Conservation (phyloP, 1,140 invertebrate genomes). For the Fopius arisanus region DNA sequence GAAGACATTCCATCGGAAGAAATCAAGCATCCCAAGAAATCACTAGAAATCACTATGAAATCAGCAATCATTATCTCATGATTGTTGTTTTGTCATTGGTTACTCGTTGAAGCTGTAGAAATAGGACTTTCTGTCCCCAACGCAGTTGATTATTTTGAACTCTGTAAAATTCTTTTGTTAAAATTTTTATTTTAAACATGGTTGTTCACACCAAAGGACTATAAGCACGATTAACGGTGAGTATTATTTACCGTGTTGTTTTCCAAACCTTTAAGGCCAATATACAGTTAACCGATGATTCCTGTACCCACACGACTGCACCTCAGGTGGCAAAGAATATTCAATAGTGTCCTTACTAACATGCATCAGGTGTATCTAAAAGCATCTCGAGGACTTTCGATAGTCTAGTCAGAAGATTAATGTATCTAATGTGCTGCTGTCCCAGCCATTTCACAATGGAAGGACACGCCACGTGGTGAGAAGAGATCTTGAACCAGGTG, state of each 20-base stretch:
- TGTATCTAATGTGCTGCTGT: neutral
- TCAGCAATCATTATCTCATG: too few species aligned
- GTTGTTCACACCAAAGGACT: slow-evolving; percentile 5
- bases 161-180: neutral
- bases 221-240: slow-evolving; percentile 24
- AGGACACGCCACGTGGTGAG: too few species aligned
- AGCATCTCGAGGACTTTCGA: neutral
- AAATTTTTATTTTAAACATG: neutral
- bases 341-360: neutral
- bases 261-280: slow-evolving; percentile 23
- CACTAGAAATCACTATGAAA: too few species aligned
- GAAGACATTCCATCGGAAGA: too few species aligned
- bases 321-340: slow-evolving; percentile 12
- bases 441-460: too few species aligned
- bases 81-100: too few species aligned
- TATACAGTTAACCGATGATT: slow-evolving; percentile 26
- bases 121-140: neutral
- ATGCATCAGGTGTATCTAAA: neutral
- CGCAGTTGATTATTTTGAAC: neutral
- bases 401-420: neutral
- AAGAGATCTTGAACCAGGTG: too few species aligned
- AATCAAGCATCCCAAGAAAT: too few species aligned
- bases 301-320: neutral
- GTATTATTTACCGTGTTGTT: slow-evolving; percentile 20
- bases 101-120: neutral